Conservation (phyloP, 2,797 vertebrate genomes). For the Gastrophryne carolinensis region DNA sequence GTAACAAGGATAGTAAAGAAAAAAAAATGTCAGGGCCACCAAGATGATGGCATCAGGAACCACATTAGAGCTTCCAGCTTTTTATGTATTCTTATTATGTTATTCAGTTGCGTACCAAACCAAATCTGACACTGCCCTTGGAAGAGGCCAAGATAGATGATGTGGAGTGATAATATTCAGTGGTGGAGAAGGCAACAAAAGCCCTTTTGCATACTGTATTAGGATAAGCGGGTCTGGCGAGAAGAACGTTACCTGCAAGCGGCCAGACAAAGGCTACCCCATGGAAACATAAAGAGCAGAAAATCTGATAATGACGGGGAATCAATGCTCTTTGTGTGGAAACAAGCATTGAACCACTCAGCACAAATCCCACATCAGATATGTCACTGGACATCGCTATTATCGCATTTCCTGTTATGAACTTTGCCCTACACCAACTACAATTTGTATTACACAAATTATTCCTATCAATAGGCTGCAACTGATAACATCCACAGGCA, state of each 20-base stretch:
- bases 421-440: neutral
- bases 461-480: neutral
- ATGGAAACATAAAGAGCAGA: slow-evolving; percentile 2
- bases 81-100: too few relatives aligned
- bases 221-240: slow-evolving; percentile 2
- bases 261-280: slow-evolving; percentile 17
- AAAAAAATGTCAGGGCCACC: too few relatives aligned
- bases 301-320: slow-evolving; percentile 31
- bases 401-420: slow-evolving; percentile 12
- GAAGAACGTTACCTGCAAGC: slow-evolving; percentile 20
- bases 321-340: slow-evolving; percentile 37
- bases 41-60: too few relatives aligned
- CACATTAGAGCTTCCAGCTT: too few relatives aligned
- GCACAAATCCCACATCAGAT: slow-evolving; percentile 28
- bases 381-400: neutral
- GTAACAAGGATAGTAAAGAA: too few relatives aligned
- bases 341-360: slow-evolving; percentile 27
- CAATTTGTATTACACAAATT: neutral
- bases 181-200: neutral
- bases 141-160: neutral
- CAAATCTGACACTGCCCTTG: neutral
- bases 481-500: too few relatives aligned
- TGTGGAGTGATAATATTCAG: neutral
- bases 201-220: neutral
- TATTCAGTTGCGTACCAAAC: neutral